Conservation (phyloP, 2,797 vertebrate species). For the Fistularia tabacaria region DNA sequence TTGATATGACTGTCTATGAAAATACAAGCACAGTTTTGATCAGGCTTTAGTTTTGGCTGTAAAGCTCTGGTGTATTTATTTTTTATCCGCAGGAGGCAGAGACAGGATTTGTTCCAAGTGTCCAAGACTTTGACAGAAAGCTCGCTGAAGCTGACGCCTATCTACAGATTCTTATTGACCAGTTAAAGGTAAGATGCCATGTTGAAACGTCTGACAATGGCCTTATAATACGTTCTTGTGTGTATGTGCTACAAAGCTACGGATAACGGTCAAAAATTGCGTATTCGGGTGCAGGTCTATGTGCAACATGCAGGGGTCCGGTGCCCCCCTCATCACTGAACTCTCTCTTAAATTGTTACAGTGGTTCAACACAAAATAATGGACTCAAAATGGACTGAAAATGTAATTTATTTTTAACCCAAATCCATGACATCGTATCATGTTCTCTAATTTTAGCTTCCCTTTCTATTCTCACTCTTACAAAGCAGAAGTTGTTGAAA, state of each 20-base stretch:
- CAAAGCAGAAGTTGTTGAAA: no score
- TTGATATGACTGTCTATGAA: slow-evolving; percentile 20
- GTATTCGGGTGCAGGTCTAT: no score
- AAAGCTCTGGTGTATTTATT: slow-evolving; percentile 13
- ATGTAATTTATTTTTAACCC: background rate
- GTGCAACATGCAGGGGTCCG: no score
- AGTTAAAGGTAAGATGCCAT: slow-evolving; percentile 84
- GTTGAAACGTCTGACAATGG: background rate
- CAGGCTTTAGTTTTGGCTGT: slow-evolving; percentile 4
- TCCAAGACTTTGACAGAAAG: slow-evolving; percentile 99
- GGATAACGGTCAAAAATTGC: no score
- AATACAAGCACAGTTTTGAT: slow-evolving; percentile 13
- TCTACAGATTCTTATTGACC: slow-evolving; percentile 97
- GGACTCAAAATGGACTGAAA: no score
- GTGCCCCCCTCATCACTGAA: no score
- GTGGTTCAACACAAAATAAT: no score
- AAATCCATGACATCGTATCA: background rate
- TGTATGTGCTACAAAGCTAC: background rate
- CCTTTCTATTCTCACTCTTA: no score
- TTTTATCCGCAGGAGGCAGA: slow-evolving; percentile 85
- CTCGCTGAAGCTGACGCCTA: slow-evolving; percentile 97
- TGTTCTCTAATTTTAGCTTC: no score
- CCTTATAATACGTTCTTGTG: background rate
- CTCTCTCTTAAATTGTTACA: no score
- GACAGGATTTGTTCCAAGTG: slow-evolving; percentile 92